phyloP scores from a whole-genome alignment of 1,140 invertebrate species.

The Ruditapes philippinarum region DNA sequence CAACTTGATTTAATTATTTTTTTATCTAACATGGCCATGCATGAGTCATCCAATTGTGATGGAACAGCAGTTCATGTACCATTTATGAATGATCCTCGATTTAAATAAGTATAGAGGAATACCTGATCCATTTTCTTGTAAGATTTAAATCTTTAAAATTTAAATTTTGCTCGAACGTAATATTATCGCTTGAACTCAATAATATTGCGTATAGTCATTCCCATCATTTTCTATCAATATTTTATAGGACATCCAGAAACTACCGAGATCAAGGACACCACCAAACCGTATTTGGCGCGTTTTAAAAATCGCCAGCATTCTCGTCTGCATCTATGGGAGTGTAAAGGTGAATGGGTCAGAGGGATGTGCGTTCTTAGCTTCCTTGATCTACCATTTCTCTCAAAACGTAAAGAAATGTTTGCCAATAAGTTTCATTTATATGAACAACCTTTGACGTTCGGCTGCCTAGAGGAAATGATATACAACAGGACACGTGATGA shows the following conservation, averaged over 20 bases:
- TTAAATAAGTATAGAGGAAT: too few species aligned
- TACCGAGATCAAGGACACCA: not conserved
- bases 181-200: too few species aligned
- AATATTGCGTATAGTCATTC: too few species aligned
- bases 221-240: too few species aligned
- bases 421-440: conserved; percentile 75
- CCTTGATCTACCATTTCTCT: conserved; percentile 68
- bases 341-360: conserved; percentile 65
- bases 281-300: conserved; percentile 62
- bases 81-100: too few species aligned
- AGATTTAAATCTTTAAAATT: too few species aligned
- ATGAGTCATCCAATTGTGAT: too few species aligned
- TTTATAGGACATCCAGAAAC: conserved; percentile 50
- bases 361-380: conserved; percentile 74
- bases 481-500: conserved; percentile 63
- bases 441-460: conserved; percentile 68
- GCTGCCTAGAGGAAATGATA: conserved; percentile 76
- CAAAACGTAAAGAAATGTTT: conserved; percentile 69
- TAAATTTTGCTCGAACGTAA: too few species aligned
- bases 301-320: conserved; percentile 68
- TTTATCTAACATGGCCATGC: too few species aligned
- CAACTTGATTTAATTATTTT: too few species aligned
- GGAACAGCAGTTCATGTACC: too few species aligned
- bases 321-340: conserved; percentile 29
- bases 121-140: too few species aligned